Percentiles rank a stretch among this genome's conserved stretches.
Evolutionary conservation across 2,797 vertebrate genomes (phyloP).

Genomic region (Lycodopsis pacificus): DNA sequence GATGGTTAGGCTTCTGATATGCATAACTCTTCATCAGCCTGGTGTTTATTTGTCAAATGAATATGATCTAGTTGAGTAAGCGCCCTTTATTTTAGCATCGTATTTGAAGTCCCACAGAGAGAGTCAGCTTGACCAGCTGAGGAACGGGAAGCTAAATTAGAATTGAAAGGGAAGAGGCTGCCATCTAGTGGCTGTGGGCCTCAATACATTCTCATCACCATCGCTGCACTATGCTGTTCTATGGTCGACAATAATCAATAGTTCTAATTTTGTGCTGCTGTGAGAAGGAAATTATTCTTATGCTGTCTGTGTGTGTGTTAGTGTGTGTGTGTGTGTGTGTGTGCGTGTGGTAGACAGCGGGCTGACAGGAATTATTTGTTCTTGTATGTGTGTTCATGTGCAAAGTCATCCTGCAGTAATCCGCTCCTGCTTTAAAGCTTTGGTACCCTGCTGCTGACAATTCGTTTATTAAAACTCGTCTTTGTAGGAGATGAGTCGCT

Average conservation of each 20-base stretch:
- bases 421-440: conserved; percentile 16
- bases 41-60: neutral
- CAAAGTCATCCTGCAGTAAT: conserved; percentile 53
- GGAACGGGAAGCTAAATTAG: conserved; percentile 57
- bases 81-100: conserved; percentile 29
- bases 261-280: conserved; percentile 58
- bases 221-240: conserved; percentile 50
- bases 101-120: conserved; percentile 24
- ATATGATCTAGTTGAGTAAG: conserved; percentile 11
- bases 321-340: neutral
- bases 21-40: conserved; percentile 10
- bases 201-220: conserved; percentile 58
- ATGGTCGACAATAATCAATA: conserved; percentile 69
- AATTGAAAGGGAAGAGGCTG: conserved; percentile 72
- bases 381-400: conserved; percentile 28
- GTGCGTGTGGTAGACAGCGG: neutral
- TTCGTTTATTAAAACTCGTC: neutral
- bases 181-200: conserved; percentile 79
- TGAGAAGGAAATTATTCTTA: conserved; percentile 55
- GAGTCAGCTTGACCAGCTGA: conserved; percentile 52
- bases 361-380: conserved; percentile 17
- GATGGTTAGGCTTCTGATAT: neutral
- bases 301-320: conserved; percentile 15
- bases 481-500: neutral
- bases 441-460: conserved; percentile 6